Evolutionary conservation across 2,113 vertebrate genomes (phyloP), one percentile per base, ranked within the genome.

Genomic region (Baryphthengus martii): DNA sequence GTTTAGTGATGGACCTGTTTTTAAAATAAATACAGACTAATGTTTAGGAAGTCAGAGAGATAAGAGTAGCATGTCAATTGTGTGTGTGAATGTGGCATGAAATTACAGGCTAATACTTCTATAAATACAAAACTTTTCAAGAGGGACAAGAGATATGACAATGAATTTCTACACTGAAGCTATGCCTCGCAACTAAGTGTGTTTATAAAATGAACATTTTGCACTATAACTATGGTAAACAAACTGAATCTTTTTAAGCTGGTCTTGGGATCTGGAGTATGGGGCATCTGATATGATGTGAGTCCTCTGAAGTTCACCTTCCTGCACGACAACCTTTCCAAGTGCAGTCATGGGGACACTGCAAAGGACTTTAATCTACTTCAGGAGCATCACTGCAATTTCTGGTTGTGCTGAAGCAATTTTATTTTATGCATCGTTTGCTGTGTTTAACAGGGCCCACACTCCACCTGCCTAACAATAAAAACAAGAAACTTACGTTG

Each of bases 41-140:
- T 13, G 3, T 53, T 62, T 15, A 47, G 24, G 7, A 7, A 17
- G 2, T 0, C 1, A 16, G 5, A 39, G 9, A 44, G 6, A 7
- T 8, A 28, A 37, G 8, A 66, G 5, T 6, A 63, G 3, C 1
- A 19, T 25, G 13, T 23, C 26, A 47, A 11, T 16, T 44, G 2
- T 26, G 2, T 67, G 13, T 66, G 17, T 42, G 17, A 66, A 29
- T 11, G 18, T 31, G 3, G 23, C 5, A 10, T 3, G 12, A 47
- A 71, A 63, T 59, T 12, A 28, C 5, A 31, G 77, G 10, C 2
- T 17, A 9, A 23, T 25, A 4, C 3, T 10, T 37, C 11, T 25
- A 4, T 18, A 44, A 67, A 24, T 25, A 55, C 3, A 44, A 53
- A 61, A 6, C 4, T 37, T 2, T 40, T 5, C 18, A 50, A 31